Conservation (phyloP, 1,140 invertebrate species). For the Panonychus citri region DNA sequence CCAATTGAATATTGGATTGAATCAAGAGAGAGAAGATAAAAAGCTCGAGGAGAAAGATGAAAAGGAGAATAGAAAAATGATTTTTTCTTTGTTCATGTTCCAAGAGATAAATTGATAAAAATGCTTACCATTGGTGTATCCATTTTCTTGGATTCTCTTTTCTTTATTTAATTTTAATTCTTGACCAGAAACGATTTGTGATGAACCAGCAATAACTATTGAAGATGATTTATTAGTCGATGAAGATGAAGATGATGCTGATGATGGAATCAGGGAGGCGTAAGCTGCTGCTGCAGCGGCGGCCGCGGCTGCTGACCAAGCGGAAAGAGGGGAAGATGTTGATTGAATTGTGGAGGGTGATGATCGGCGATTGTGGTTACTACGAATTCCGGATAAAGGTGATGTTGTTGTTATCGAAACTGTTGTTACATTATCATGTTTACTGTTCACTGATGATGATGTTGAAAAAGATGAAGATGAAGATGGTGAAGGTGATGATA, state of each 20-base stretch:
- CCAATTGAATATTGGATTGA: no score
- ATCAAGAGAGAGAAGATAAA: no score
- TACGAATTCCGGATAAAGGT: not conserved
- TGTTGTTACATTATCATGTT: no score
- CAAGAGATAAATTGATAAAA: no score
- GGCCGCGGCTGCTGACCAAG: not conserved
- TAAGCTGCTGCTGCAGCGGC: not conserved
- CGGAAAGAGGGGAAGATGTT: not conserved
- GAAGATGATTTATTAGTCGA: no score
- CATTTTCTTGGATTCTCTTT: not conserved
- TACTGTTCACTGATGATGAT: no score
- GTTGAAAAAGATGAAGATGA: no score
- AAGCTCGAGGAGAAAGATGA: no score
- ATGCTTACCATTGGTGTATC: not conserved
- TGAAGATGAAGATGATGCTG: not conserved
- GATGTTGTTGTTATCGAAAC: no score
- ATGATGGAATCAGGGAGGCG: not conserved
- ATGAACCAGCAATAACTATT: not conserved
- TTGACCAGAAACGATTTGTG: not conserved
- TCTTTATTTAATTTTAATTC: not conserved
- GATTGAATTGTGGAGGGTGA: not conserved
- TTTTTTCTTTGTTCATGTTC: no score
- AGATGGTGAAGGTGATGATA: no score
- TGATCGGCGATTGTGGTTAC: not conserved
- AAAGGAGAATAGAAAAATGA: no score